Evolutionary conservation across 1,140 invertebrate genomes (phyloP).

Genomic region (Apis mellifera): DNA sequence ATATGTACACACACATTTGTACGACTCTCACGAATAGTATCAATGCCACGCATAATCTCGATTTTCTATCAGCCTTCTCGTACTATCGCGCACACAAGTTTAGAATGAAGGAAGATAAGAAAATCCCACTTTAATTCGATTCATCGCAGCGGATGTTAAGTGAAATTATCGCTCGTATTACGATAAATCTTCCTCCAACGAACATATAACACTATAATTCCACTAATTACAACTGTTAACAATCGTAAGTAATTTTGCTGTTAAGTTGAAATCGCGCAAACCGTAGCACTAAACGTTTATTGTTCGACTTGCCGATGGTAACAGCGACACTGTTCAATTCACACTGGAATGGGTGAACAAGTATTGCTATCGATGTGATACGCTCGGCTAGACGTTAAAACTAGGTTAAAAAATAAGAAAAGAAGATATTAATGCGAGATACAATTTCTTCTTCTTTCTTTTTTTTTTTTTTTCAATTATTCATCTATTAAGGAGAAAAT

Average conservation of each 20-base stretch:
- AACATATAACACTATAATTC: not conserved
- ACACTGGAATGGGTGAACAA: not conserved
- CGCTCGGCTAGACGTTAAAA: not conserved
- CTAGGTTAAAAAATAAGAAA: not conserved
- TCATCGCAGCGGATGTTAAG: not conserved
- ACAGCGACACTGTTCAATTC: not conserved
- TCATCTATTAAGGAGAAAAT: no score
- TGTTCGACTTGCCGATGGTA: not conserved
- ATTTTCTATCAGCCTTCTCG: slow-evolving; percentile 26
- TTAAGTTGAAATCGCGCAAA: not conserved
- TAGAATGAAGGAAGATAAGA: slow-evolving; percentile 21
- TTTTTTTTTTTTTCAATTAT: no score
- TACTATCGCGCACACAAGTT: slow-evolving; percentile 3
- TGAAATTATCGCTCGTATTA: not conserved
- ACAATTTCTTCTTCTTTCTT: no score
- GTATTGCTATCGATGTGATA: not conserved
- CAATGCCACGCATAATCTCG: slow-evolving; percentile 19
- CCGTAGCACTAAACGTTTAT: not conserved
- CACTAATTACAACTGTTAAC: not conserved
- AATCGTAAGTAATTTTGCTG: not conserved
- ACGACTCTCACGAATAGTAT: not conserved
- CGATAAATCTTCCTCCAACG: not conserved
- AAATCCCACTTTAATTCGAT: not conserved
- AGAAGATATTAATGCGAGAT: no score
- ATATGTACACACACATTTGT: no score